These are phyloP conservation scores for Trididemnum clinides DNA, from an alignment of 23 tunicate genomes.

Conservation along the genomic window DNA sequence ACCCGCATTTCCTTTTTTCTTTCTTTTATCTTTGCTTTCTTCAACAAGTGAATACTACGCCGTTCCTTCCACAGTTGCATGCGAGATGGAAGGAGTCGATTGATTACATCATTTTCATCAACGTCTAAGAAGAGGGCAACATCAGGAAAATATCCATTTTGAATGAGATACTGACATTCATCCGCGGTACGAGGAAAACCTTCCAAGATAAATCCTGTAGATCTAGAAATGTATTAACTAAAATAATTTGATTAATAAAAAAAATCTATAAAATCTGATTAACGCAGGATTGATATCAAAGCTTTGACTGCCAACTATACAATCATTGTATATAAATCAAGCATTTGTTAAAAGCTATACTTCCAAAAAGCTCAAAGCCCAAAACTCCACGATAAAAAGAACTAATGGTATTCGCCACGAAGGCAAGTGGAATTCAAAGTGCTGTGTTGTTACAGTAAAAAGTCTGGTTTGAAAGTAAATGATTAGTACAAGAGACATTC, in stretches of 20 bases:
- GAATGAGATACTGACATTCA: conserved; percentile 76
- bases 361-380: too few relatives aligned
- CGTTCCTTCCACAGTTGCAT: conserved; percentile 79
- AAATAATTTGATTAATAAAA: not conserved
- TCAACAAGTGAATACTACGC: conserved; percentile 42
- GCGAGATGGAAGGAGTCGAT: conserved; percentile 69
- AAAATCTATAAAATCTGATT: not conserved
- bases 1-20: conserved; percentile 63
- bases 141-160: conserved; percentile 80
- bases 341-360: too few relatives aligned
- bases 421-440: too few relatives aligned
- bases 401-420: too few relatives aligned
- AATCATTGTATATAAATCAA: too few relatives aligned
- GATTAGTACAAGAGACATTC: too few relatives aligned
- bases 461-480: too few relatives aligned
- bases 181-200: conserved; percentile 94
- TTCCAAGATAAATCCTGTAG: conserved; percentile 94
- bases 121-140: conserved; percentile 63
- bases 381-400: too few relatives aligned
- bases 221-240: conserved; percentile 28
- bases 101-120: conserved; percentile 77
- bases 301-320: too few relatives aligned
- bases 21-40: conserved; percentile 56
- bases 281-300: too few relatives aligned
- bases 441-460: too few relatives aligned